Percentiles rank a stretch among this genome's conserved stretches.
Evolutionary conservation across 2,888 invertebrate genomes (phyloP).

Genomic region (Acanthosepion esculentum): DNA sequence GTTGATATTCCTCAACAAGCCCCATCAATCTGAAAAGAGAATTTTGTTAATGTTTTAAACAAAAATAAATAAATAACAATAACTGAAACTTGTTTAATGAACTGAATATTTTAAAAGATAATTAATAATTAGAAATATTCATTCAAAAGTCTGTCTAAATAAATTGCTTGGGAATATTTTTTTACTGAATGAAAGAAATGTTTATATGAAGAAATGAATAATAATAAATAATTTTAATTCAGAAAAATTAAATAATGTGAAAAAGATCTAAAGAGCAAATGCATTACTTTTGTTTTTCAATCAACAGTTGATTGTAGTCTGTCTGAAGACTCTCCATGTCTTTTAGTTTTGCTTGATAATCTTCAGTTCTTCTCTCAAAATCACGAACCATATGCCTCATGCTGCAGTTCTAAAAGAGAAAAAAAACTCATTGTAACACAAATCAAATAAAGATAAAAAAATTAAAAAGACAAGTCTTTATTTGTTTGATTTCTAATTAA

Average conservation of each 20-base stretch:
- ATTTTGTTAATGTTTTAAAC: no score
- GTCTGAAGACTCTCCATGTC: constrained; percentile 60
- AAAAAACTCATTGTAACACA: not conserved
- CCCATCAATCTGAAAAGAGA: constrained; percentile 64
- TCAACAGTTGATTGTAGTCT: constrained; percentile 64
- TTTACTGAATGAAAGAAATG: no score
- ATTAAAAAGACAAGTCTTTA: no score
- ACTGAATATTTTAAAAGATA: no score
- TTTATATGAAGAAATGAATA: not conserved
- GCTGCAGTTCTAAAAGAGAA: constrained; percentile 62
- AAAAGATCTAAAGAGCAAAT: not conserved
- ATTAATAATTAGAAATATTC: no score
- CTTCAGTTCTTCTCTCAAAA: constrained; percentile 68
- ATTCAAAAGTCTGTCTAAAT: no score
- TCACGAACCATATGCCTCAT: constrained; percentile 65
- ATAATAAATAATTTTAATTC: not conserved
- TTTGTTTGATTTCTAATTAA: no score
- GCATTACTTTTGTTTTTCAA: constrained; percentile 64
- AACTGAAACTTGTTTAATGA: no score
- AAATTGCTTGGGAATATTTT: no score
- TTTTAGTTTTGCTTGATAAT: constrained; percentile 64
- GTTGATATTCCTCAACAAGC: constrained; percentile 67
- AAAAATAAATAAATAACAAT: no score
- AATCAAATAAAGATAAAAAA: no score
- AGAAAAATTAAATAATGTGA: constrained; percentile 17